Evolutionary conservation across 2,888 invertebrate genomes (phyloP).

Genomic region (Calameuta pallipes): DNA sequence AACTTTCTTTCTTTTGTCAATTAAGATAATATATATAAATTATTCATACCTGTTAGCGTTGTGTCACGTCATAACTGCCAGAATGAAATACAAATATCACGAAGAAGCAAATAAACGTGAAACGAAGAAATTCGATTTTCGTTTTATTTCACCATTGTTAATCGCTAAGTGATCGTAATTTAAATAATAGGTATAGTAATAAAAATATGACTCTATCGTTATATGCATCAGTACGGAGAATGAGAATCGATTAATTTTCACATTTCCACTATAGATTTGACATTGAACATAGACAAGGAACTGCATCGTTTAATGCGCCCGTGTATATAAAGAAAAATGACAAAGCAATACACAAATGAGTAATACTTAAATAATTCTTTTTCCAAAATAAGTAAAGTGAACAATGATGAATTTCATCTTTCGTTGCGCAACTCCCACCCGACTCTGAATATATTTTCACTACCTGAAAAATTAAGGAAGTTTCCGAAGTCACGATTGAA

Average conservation of each 20-base stretch:
- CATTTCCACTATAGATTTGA: neutral
- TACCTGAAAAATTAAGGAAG: neutral
- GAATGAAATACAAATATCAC: neutral
- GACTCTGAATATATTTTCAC: neutral
- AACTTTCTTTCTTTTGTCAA: neutral
- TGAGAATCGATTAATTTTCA: slow-evolving; percentile 7
- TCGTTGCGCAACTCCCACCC: neutral
- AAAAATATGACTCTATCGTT: slow-evolving; percentile 37
- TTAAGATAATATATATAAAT: neutral
- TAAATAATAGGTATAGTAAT: slow-evolving; percentile 27
- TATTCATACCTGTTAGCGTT: neutral
- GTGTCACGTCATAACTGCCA: neutral
- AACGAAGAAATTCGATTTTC: neutral
- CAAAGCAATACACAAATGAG: neutral
- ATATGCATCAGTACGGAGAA: slow-evolving; percentile 26
- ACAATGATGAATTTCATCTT: neutral
- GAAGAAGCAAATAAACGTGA: neutral
- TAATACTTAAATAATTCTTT: neutral
- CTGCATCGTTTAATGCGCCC: neutral
- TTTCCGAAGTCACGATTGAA: neutral
- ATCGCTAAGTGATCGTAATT: slow-evolving; percentile 12
- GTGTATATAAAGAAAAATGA: neutral
- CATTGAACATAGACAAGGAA: neutral
- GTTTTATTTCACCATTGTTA: neutral
- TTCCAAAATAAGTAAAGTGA: neutral